phyloP scores from a whole-genome alignment of 2,888 invertebrate species.

The Meteorus cinctellus region DNA sequence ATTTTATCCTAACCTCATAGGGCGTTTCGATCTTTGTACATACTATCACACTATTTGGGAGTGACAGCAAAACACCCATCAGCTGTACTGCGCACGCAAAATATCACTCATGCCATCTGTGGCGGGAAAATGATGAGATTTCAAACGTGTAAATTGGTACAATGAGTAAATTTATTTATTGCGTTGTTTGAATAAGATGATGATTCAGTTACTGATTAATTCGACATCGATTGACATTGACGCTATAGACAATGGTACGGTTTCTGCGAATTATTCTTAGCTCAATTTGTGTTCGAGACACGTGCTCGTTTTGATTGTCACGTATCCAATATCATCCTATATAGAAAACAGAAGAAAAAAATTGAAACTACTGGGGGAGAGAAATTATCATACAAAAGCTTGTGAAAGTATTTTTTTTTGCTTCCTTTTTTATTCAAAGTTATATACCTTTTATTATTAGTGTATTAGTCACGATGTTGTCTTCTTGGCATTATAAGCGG shows the following conservation, averaged over 20 bases:
- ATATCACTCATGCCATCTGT: neutral
- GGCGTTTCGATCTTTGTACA: neutral
- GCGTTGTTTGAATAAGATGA: neutral
- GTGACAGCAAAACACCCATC: neutral
- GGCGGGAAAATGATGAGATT: neutral
- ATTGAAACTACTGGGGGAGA: neutral
- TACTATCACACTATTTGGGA: neutral
- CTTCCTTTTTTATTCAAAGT: constrained; percentile 44
- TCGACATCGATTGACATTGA: neutral
- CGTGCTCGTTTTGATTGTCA: neutral
- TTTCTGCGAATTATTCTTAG: neutral
- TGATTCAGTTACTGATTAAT: neutral
- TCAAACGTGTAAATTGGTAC: neutral
- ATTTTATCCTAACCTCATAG: constrained; percentile 6
- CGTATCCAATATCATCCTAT: neutral
- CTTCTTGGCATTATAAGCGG: neutral
- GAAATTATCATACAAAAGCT: constrained; percentile 15
- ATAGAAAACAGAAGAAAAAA: neutral
- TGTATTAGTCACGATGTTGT: constrained; percentile 36
- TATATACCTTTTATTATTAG: constrained; percentile 50
- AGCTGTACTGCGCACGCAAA: neutral
- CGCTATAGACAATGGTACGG: neutral
- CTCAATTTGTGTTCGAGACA: neutral
- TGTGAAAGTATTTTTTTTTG: constrained; percentile 18
- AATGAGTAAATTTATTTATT: neutral